These are phyloP conservation scores for Diabrotica balteata DNA, from an alignment of 2,888 invertebrate genomes.

Conservation along the genomic window DNA sequence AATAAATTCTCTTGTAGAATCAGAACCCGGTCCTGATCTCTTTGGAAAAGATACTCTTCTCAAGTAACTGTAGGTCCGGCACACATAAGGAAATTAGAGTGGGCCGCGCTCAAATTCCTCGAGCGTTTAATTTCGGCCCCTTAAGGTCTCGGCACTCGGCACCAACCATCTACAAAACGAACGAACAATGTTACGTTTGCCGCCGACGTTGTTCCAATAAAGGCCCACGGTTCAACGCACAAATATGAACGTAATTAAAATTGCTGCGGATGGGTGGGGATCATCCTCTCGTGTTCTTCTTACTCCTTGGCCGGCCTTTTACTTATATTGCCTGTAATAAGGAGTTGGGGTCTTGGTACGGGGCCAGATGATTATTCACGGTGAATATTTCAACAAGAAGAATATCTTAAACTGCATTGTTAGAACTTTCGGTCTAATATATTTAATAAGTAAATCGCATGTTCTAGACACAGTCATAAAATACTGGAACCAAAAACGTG, in stretches of 20 bases:
- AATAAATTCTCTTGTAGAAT: too few relatives aligned
- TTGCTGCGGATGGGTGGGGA: constrained; percentile 30
- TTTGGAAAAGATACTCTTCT: constrained; percentile 30
- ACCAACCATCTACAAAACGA: constrained; percentile 15
- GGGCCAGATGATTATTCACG: constrained; percentile 27
- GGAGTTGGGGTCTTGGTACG: constrained; percentile 24
- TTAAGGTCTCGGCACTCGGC: constrained; percentile 32
- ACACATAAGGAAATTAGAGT: constrained; percentile 54
- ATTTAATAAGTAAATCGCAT: too few relatives aligned
- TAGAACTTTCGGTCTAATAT: too few relatives aligned
- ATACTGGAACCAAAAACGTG: too few relatives aligned
- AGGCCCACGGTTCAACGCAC: constrained; percentile 40
- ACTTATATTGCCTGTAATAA: constrained; percentile 34
- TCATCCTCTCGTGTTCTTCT: constrained; percentile 8
- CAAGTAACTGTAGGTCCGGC: constrained; percentile 49
- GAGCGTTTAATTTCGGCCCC: constrained; percentile 57
- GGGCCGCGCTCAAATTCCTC: constrained; percentile 57
- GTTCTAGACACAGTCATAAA: too few relatives aligned
- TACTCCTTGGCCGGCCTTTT: constrained; percentile 22
- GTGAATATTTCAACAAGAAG: constrained; percentile 4
- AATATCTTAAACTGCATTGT: too few relatives aligned
- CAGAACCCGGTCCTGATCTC: constrained; percentile 15
- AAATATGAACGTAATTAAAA: constrained; percentile 44
- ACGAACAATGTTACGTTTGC: constrained; percentile 40
- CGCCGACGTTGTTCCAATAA: constrained; percentile 33